Evolutionary conservation across 2,113 vertebrate genomes (phyloP), one percentile per base, ranked within the genome.

Genomic region (Stictonetta naevosa): DNA sequence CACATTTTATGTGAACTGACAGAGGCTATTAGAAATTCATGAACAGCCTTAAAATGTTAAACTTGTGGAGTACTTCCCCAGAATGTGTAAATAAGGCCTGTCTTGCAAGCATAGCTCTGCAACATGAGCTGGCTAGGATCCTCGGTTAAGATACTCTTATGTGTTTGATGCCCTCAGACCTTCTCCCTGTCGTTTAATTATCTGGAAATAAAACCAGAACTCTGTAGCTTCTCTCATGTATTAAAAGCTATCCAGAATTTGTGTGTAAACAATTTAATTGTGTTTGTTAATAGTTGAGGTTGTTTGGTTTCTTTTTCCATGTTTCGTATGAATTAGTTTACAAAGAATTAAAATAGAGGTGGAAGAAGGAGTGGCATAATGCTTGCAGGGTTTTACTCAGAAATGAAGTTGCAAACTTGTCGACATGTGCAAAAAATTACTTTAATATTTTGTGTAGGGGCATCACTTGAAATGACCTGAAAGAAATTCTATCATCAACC

Each of bases 81-180:
- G 69, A 92, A 91, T 44, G 78, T 91, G 78, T 86, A 87, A 93
- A 79, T 90, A 91, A 80, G 80, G 82, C 71, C 63, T 87, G 78
- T 91, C 67, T 62, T 7, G 1, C 53, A 89, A 79, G 56, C 23
- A 55, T 4, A 72, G 83, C 74, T 75, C 69, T 84, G 67, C 67
- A 69, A 72, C 64, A 25, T 0, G 3, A 89, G 88, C 66, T 95
- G 74, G 60, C 73, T 72, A 20, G 9, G 58, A 79, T 92, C 66
- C 66, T 92, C 40, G 10, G 22, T 78, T 81, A 67, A 75, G 66
- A 82, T 81, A 56, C 22, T 90, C 68, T 58, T 72, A 14, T 6
- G 15, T 78, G 18, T 78, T 90, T 92, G 86, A 72, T 86, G 66
- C 69, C 48, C 23, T 91, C 21, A 75, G 38, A 13, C 36, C 38